These are phyloP conservation scores for Tichodroma muraria DNA, from an alignment of 2,113 vertebrate species.

Conservation along the genomic window DNA sequence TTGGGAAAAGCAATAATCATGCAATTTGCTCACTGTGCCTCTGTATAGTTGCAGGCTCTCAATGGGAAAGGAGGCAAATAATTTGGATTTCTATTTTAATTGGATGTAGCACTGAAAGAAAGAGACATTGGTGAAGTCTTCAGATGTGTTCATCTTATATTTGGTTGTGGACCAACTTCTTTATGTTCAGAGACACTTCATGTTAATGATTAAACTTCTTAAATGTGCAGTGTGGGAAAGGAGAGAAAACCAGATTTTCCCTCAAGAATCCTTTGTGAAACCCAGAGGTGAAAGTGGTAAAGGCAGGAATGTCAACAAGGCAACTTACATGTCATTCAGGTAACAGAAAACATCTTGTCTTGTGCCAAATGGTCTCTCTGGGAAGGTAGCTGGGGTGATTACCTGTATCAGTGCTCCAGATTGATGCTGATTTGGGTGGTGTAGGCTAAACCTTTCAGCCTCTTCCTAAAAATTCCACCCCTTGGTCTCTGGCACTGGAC, in stretches of 20 bases:
- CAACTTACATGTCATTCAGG: not conserved
- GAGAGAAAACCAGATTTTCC: not conserved
- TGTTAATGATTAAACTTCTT: not conserved
- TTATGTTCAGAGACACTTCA: not conserved
- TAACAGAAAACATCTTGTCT: not conserved
- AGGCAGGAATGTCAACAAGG: not conserved
- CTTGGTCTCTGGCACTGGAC: rapidly evolving
- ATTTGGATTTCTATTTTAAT: conserved; percentile 45
- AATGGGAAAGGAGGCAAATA: not conserved
- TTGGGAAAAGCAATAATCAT: conserved; percentile 40
- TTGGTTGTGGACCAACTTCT: not conserved
- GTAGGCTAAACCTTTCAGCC: not conserved
- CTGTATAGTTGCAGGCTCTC: not conserved
- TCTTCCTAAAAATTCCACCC: not conserved
- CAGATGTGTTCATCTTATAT: not conserved
- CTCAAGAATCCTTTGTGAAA: not conserved
- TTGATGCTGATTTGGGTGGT: not conserved
- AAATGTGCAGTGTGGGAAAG: not conserved
- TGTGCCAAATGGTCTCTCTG: not conserved
- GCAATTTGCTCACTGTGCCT: conserved; percentile 19
- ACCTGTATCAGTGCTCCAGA: too few relatives aligned
- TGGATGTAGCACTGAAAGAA: not conserved
- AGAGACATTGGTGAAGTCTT: not conserved
- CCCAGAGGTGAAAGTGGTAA: not conserved
- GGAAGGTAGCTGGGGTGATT: not conserved